Evolutionary conservation across 2,888 invertebrate species (phyloP).

Genomic region (Apotomis capreana): DNA sequence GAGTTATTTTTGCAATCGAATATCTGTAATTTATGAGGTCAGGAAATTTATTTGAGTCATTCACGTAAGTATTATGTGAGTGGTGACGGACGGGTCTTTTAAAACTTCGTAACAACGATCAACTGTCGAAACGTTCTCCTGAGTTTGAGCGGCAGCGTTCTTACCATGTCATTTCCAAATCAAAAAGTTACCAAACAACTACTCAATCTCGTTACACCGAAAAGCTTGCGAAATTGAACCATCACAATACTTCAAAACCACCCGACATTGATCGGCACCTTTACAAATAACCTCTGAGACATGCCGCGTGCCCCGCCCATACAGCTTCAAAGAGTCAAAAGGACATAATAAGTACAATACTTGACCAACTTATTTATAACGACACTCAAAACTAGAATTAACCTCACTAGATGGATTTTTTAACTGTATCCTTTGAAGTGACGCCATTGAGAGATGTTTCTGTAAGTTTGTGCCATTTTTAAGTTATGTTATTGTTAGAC

Average conservation of each 20-base stretch:
- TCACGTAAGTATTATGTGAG: too few relatives aligned
- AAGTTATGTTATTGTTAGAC: conserved; percentile 44
- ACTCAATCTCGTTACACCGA: conserved; percentile 8
- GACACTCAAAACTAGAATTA: conserved; percentile 6
- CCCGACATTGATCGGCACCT: conserved; percentile 32
- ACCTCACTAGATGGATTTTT: not conserved
- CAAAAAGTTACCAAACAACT: conserved; percentile 32
- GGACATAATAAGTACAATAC: conserved; percentile 34
- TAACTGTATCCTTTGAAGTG: conserved; percentile 1
- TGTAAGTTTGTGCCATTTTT: conserved; percentile 19
- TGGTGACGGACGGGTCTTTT: too few relatives aligned
- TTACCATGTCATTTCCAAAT: conserved; percentile 24
- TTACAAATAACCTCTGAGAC: conserved; percentile 20
- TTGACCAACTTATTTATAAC: conserved; percentile 20
- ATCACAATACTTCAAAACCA: conserved; percentile 37
- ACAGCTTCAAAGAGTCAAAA: conserved; percentile 24
- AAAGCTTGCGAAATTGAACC: conserved; percentile 37
- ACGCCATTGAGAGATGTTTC: not conserved
- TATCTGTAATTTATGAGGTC: too few relatives aligned
- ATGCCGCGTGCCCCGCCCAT: conserved; percentile 38
- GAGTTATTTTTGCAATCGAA: too few relatives aligned
- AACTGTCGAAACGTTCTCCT: too few relatives aligned
- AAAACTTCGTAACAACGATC: too few relatives aligned
- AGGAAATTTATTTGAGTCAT: too few relatives aligned
- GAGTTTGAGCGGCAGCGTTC: not conserved